Evolutionary conservation across 2,797 vertebrate genomes (phyloP).

Genomic region (Buceros bicornis): DNA sequence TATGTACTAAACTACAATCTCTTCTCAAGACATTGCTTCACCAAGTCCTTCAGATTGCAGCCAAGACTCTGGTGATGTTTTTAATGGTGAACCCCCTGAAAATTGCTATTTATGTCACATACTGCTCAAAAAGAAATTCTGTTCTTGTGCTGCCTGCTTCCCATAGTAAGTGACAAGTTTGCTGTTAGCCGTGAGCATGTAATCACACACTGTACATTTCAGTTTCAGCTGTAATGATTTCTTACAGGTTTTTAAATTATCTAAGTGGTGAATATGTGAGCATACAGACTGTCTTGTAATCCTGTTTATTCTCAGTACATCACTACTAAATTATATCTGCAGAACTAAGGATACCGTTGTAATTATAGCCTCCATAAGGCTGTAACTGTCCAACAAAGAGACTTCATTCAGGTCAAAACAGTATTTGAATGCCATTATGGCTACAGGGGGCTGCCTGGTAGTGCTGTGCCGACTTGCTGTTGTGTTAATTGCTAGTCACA

Average conservation of each 20-base stretch:
- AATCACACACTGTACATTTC: conserved; percentile 51
- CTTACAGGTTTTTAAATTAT: conserved; percentile 69
- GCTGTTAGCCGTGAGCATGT: conserved; percentile 53
- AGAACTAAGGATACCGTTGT: conserved; percentile 22
- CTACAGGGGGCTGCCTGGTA: conserved; percentile 30
- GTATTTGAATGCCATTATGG: conserved; percentile 64
- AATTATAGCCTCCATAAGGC: conserved; percentile 62
- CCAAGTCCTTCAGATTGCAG: conserved; percentile 21
- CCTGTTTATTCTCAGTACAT: conserved; percentile 51
- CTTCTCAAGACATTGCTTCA: conserved; percentile 22
- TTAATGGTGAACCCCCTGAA: conserved; percentile 6
- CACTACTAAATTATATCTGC: conserved; percentile 46
- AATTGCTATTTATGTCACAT: conserved; percentile 64
- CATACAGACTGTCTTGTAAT: conserved; percentile 42
- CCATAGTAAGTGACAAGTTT: conserved; percentile 59
- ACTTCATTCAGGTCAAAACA: conserved; percentile 70
- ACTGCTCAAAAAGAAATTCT: conserved; percentile 68
- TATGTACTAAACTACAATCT: neutral
- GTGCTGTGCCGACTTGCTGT: neutral
- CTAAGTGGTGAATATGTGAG: conserved; percentile 46
- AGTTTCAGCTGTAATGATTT: conserved; percentile 61
- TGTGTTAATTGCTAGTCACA: conserved; percentile 72
- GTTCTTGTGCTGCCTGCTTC: conserved; percentile 34
- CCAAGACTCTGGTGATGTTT: conserved; percentile 24
- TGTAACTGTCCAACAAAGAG: conserved; percentile 70